phyloP scores from a whole-genome alignment of 1,140 invertebrate genomes.

The Mizuhopecten yessoensis region DNA sequence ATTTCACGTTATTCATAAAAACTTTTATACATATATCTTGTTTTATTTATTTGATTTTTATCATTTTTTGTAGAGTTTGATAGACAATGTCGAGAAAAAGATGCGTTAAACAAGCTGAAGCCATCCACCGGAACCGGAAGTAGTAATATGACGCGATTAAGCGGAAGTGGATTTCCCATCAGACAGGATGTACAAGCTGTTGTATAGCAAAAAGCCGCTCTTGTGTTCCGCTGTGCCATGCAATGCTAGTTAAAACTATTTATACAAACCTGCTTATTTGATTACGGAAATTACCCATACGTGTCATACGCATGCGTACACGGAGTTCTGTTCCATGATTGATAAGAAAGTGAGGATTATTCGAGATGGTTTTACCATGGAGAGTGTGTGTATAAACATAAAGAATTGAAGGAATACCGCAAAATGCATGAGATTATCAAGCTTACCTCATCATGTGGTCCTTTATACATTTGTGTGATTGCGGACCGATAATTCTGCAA shows the following conservation, averaged over 20 bases:
- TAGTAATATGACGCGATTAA: background rate
- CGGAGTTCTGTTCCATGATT: background rate
- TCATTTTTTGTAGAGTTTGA: slow-evolving; percentile 45
- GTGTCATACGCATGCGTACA: background rate
- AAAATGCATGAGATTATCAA: too few relatives aligned
- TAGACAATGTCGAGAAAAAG: slow-evolving; percentile 48
- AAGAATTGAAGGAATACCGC: background rate
- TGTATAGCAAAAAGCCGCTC: background rate
- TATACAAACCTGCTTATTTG: background rate
- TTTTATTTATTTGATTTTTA: too few relatives aligned
- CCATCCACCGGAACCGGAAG: slow-evolving; percentile 44
- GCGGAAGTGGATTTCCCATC: background rate
- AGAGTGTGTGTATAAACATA: too few relatives aligned
- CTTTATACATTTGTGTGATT: too few relatives aligned
- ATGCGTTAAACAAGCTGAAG: slow-evolving; percentile 41
- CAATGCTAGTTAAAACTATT: background rate
- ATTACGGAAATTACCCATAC: background rate
- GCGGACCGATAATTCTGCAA: too few relatives aligned
- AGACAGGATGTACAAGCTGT: slow-evolving; percentile 38
- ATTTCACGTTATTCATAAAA: too few relatives aligned
- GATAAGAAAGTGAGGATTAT: too few relatives aligned
- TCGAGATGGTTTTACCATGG: background rate
- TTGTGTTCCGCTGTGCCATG: slow-evolving; percentile 6
- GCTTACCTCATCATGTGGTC: too few relatives aligned
- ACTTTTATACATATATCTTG: too few relatives aligned